A percentile compares a stretch with the other conserved stretches of the same genome.
These are phyloP conservation scores for Catamblyrhynchus diadema DNA, from an alignment of 2,797 vertebrate species.

Conservation along the genomic window DNA sequence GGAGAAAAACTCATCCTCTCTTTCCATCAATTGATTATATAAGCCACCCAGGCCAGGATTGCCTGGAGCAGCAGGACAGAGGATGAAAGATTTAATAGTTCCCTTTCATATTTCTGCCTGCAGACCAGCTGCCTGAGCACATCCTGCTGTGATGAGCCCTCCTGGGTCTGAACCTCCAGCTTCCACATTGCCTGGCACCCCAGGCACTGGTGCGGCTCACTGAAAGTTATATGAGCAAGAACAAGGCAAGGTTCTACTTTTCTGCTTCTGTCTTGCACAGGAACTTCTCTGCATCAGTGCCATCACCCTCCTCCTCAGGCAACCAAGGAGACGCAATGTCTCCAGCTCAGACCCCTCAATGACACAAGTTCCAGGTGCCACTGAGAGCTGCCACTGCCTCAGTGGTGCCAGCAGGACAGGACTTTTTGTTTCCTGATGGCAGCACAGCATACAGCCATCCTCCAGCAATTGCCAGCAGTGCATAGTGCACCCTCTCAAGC, in stretches of 20 bases:
- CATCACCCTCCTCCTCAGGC: background rate
- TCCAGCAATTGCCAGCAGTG: no score
- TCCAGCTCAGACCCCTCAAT: fast-evolving
- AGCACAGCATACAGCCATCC: no score
- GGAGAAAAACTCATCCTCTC: background rate
- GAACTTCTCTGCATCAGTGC: background rate
- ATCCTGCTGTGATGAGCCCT: background rate
- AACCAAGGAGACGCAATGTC: background rate
- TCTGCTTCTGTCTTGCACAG: background rate
- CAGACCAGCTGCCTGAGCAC: background rate
- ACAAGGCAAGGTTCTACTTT: background rate
- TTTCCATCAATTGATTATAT: background rate
- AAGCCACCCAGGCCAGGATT: background rate
- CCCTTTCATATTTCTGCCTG: background rate
- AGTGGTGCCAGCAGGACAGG: fast-evolving
- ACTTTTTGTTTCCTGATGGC: background rate
- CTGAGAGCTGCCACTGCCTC: background rate
- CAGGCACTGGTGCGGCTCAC: background rate
- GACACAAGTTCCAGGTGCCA: background rate
- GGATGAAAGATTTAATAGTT: slow-evolving; percentile 12
- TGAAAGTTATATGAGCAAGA: background rate
- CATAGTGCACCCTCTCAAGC: background rate
- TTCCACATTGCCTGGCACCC: background rate
- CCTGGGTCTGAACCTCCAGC: background rate
- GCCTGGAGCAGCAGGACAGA: slow-evolving; percentile 22